phyloP scores from a whole-genome alignment of 2,888 invertebrate genomes.

The Thumatha senex region DNA sequence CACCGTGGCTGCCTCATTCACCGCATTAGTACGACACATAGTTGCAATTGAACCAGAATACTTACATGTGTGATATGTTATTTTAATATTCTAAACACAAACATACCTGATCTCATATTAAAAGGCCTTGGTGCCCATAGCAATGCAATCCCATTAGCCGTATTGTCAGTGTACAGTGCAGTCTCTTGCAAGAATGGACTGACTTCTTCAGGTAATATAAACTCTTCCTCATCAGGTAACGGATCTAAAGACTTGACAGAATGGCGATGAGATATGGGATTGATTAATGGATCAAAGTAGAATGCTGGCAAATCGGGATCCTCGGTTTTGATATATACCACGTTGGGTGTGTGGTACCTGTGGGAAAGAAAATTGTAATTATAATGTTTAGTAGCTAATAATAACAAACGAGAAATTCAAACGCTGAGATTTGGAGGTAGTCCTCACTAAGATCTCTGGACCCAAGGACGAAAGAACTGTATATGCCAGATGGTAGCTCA shows the following conservation, averaged over 20 bases:
- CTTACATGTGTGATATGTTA: too few relatives aligned
- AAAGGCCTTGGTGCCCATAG: conserved; percentile 99
- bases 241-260: conserved; percentile 93
- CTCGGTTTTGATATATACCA: conserved; percentile 99
- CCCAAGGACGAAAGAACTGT: too few relatives aligned
- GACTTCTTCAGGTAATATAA: conserved; percentile 94
- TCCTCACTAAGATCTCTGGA: too few relatives aligned
- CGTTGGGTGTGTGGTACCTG: conserved; percentile 99
- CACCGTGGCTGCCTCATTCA: too few relatives aligned
- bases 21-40: too few relatives aligned
- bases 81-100: too few relatives aligned
- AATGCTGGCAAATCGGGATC: conserved; percentile 99
- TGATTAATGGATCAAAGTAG: conserved; percentile 99
- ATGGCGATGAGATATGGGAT: conserved; percentile 98
- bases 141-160: conserved; percentile 98
- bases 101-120: conserved; percentile 93
- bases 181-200: conserved; percentile 97
- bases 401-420: background rate
- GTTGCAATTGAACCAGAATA: too few relatives aligned
- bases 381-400: background rate
- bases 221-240: conserved; percentile 96
- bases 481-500: too few relatives aligned
- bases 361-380: background rate
- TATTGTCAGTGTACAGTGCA: conserved; percentile 98
- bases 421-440: too few relatives aligned